Percentiles rank a stretch among this genome's conserved stretches.
These are phyloP conservation scores for Stercorarius parasiticus DNA, from an alignment of 2,113 vertebrate genomes.

Conservation along the genomic window DNA sequence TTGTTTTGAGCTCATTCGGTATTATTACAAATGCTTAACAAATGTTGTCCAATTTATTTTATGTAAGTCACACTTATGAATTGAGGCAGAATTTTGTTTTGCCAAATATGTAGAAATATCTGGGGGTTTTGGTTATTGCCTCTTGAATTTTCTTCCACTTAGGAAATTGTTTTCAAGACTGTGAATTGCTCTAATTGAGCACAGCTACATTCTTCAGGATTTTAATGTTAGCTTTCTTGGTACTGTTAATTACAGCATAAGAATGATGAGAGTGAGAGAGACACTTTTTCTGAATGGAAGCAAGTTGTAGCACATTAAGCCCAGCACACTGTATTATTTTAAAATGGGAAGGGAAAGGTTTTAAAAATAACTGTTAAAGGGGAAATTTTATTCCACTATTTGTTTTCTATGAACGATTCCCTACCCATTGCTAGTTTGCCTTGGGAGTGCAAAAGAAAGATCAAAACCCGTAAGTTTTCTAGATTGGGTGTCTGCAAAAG, in stretches of 20 bases:
- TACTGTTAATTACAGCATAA: conserved; percentile 52
- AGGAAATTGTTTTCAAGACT: conserved; percentile 56
- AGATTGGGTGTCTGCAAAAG: conserved; percentile 35
- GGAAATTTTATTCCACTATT: conserved; percentile 44
- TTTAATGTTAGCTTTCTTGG: conserved; percentile 56
- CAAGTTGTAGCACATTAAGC: conserved; percentile 1
- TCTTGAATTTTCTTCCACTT: conserved; percentile 2
- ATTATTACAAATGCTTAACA: conserved; percentile 13
- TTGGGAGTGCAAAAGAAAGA: conserved; percentile 43
- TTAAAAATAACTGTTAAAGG: conserved; percentile 34
- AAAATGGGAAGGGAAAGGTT: conserved; percentile 17
- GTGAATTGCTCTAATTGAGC: conserved; percentile 63
- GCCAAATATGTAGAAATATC: conserved; percentile 12
- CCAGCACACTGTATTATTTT: background rate
- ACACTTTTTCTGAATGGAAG: conserved; percentile 37
- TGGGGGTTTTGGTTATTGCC: background rate
- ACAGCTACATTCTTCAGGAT: conserved; percentile 59
- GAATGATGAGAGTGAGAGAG: conserved; percentile 32
- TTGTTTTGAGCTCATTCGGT: background rate
- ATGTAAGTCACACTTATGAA: background rate
- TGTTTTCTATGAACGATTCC: conserved; percentile 28
- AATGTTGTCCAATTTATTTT: background rate
- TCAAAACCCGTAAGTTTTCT: conserved; percentile 19
- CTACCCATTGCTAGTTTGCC: conserved; percentile 22
- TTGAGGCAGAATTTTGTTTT: background rate